Evolutionary conservation across 2,113 vertebrate genomes (phyloP), one percentile per base, ranked within the genome.

Genomic region (Cebus imitator): DNA sequence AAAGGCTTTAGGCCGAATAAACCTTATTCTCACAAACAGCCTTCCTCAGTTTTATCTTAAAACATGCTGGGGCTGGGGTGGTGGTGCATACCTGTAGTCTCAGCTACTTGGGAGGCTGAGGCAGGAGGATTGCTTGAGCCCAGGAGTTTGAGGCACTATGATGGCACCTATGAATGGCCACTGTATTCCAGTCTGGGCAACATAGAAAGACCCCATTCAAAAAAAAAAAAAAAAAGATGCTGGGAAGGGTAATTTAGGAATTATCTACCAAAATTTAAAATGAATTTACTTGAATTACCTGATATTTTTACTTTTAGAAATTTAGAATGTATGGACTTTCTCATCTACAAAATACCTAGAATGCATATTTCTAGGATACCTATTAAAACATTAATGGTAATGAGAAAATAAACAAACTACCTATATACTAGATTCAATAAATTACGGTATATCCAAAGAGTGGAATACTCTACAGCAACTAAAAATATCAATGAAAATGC

Each of bases 231-330:
- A 43, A 52, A 18, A 13, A 90, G 55, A 55, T 86, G 23, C 64
- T 48, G 37, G 93, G 23, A 27, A 95, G 20, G 58, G 14, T 58
- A 66, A 57, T 87, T 96, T 72, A 25, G 70, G 37, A 79, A 79
- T 95, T 95, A 86, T 16, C 57, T 95, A 80, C 21, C 70, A 95
- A 87, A 57, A 93, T 78, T 87, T 95, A 68, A 73, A 88, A 37
- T 91, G 17, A 27, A 50, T 84, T 84, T 95, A 84, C 18, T 3
- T 12, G 87, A 81, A 58, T 76, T 90, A 83, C n/a, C 27, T 87
- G 45, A 58, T 21, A 73, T 87, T 79, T 87, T 55, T 23, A 66
- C 52, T 93, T 91, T 50, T 73, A 90, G 40, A 89, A 90, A 92
- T 61, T 81, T 75, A 75, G 43, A 72, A 70, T 43, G 35, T 61